phyloP scores from a whole-genome alignment of 2,888 invertebrate species.

The Eugnorisma glareosa region DNA sequence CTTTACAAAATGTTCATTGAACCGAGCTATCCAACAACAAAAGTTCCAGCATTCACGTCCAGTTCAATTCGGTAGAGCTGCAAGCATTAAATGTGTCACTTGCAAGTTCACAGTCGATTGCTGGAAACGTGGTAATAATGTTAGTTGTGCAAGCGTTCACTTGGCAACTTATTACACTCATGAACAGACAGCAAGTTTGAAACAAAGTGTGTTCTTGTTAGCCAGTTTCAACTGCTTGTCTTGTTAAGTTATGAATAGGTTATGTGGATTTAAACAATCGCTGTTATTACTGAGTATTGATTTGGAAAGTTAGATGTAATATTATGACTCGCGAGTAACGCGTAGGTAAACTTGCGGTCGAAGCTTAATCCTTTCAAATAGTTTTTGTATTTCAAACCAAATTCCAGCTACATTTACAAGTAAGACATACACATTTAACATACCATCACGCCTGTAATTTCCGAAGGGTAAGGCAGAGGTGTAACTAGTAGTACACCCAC shows the following conservation, averaged over 20 bases:
- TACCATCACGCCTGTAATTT: no score
- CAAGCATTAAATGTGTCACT: slow-evolving; percentile 53
- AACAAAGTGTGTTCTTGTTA: slow-evolving; percentile 34
- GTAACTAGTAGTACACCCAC: no score
- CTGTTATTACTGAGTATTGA: not conserved
- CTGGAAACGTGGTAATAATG: slow-evolving; percentile 49
- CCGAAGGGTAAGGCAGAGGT: no score
- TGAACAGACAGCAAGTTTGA: slow-evolving; percentile 46
- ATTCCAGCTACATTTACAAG: not conserved
- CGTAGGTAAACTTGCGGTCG: not conserved
- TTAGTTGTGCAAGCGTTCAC: slow-evolving; percentile 49
- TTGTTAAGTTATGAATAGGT: slow-evolving; percentile 25
- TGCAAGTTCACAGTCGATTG: slow-evolving; percentile 51
- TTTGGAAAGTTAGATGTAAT: not conserved
- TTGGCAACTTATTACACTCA: slow-evolving; percentile 41
- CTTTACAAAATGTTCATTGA: slow-evolving; percentile 13
- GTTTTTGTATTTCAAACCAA: not conserved
- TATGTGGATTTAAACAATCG: slow-evolving; percentile 14
- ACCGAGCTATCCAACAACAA: slow-evolving; percentile 15
- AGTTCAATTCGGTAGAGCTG: slow-evolving; percentile 18
- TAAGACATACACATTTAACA: no score
- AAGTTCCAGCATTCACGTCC: slow-evolving; percentile 23
- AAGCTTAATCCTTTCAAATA: not conserved
- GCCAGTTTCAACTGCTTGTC: slow-evolving; percentile 32
- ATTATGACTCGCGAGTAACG: not conserved